Evolutionary conservation across 2,113 vertebrate genomes (phyloP).

Genomic region (Etheostoma cragini): DNA sequence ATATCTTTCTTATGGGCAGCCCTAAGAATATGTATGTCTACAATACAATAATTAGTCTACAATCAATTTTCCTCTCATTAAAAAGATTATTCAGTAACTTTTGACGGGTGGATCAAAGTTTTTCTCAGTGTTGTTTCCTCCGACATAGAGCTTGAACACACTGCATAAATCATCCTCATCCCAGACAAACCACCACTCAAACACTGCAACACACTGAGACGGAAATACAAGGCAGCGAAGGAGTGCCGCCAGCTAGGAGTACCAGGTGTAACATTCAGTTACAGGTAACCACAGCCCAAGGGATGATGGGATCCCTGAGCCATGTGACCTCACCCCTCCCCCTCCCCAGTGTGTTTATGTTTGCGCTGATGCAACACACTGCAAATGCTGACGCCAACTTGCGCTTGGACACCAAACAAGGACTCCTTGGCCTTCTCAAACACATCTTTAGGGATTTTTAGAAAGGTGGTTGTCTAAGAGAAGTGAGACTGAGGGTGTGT

Average conservation of each 20-base stretch:
- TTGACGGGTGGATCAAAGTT: neutral
- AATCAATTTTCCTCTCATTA: neutral
- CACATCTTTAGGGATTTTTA: slow-evolving; percentile 56
- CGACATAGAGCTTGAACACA: neutral
- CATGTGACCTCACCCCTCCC: slow-evolving; percentile 6
- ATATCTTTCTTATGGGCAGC: neutral
- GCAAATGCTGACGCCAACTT: slow-evolving; percentile 75
- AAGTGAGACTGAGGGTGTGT: neutral
- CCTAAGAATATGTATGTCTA: neutral
- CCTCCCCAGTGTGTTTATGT: slow-evolving; percentile 40
- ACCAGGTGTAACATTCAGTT: slow-evolving; percentile 41
- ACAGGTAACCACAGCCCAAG: slow-evolving; percentile 36
- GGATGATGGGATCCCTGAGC: slow-evolving; percentile 39
- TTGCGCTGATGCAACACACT: slow-evolving; percentile 78
- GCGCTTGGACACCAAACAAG: slow-evolving; percentile 26
- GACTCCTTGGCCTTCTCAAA: slow-evolving; percentile 50
- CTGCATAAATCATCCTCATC: too few species aligned
- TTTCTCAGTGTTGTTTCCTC: neutral
- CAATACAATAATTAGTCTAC: neutral
- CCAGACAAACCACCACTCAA: neutral
- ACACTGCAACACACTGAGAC: neutral
- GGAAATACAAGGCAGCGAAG: neutral
- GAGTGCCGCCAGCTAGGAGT: neutral
- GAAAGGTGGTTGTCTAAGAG: slow-evolving; percentile 39
- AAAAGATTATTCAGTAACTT: neutral